phyloP scores from a whole-genome alignment of 1,140 invertebrate species.

The Bombus haemorrhoidalis region DNA sequence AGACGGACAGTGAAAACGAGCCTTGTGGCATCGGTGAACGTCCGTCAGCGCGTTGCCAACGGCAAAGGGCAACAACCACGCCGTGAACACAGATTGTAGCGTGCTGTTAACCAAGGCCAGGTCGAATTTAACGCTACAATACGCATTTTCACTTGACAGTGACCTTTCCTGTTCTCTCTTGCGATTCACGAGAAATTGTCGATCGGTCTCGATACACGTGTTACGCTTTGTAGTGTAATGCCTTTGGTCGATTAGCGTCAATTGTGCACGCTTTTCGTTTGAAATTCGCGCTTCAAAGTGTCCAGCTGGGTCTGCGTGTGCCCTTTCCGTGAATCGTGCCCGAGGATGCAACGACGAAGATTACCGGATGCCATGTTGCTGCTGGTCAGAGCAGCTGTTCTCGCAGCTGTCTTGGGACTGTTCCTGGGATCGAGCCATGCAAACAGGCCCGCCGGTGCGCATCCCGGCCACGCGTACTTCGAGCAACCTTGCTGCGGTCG shows the following conservation, averaged over 20 bases:
- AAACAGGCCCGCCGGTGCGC: constrained; percentile 76
- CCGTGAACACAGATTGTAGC: constrained; percentile 9
- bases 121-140: constrained; percentile 26
- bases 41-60: constrained; percentile 62
- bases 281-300: background rate
- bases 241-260: constrained; percentile 20
- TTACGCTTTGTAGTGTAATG: background rate
- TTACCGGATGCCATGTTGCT: constrained; percentile 72
- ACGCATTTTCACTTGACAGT: constrained; percentile 2
- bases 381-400: constrained; percentile 79
- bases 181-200: background rate
- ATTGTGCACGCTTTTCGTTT: background rate
- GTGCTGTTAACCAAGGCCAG: constrained; percentile 60
- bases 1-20: constrained; percentile 23
- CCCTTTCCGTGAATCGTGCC: constrained; percentile 24
- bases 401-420: constrained; percentile 79
- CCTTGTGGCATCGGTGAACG: constrained; percentile 66
- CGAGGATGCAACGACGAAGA: constrained; percentile 68
- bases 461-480: constrained; percentile 82
- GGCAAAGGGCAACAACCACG: constrained; percentile 70
- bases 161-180: background rate
- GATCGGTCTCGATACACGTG: background rate
- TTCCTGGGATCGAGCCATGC: constrained; percentile 72
- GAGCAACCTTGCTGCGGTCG: constrained; percentile 81
- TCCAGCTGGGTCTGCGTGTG: background rate